phyloP scores from a whole-genome alignment of 2,888 invertebrate genomes.

The Lucinisca nassula region DNA sequence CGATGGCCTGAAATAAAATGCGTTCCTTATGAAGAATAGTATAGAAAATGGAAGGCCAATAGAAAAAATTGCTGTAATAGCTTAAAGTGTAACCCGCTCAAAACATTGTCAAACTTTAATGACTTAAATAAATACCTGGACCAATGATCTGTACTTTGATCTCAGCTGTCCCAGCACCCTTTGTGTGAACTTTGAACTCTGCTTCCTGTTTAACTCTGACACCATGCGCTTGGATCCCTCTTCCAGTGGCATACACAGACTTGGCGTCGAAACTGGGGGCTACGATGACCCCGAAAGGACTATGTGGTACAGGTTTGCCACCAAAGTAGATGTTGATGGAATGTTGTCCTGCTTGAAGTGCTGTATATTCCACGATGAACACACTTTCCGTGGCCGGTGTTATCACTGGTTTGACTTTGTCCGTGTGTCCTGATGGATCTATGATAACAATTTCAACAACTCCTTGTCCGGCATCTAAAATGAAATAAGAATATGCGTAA shows the following conservation, averaged over 20 bases:
- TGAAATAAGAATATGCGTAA: no score
- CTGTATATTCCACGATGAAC: conserved; percentile 94
- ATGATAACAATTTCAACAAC: conserved; percentile 94
- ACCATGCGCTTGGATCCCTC: conserved; percentile 94
- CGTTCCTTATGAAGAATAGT: no score
- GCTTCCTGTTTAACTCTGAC: conserved; percentile 94
- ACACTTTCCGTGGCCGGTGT: conserved; percentile 92
- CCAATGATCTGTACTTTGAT: conserved; percentile 94
- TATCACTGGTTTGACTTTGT: conserved; percentile 90
- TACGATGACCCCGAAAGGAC: conserved; percentile 94
- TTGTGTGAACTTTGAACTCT: conserved; percentile 94
- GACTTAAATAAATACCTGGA: no score
- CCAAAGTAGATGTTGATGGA: conserved; percentile 93
- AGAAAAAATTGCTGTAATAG: no score
- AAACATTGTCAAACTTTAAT: no score
- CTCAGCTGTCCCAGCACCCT: conserved; percentile 94
- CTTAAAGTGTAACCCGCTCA: no score
- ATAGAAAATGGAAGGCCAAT: no score
- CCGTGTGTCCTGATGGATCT: conserved; percentile 93
- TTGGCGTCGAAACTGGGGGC: conserved; percentile 92
- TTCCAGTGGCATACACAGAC: conserved; percentile 94
- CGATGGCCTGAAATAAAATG: no score
- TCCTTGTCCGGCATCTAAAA: conserved; percentile 89
- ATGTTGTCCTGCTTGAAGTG: conserved; percentile 93
- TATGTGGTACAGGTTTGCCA: conserved; percentile 94